Conservation (phyloP, 2,888 invertebrate species). For the Julus scandinavius region DNA sequence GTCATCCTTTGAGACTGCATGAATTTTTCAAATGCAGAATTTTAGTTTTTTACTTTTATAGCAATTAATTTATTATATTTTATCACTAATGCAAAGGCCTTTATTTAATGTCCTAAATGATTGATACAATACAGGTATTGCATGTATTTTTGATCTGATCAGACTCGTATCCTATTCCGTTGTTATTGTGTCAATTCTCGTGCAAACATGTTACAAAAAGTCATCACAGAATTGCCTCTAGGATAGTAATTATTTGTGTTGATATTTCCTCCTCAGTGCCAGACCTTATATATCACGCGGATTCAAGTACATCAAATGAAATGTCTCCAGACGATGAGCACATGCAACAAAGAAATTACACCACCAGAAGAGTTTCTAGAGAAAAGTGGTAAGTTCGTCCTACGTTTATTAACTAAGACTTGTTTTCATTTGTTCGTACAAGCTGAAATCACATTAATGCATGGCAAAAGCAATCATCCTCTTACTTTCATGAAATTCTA, state of each 20-base stretch:
- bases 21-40: no score
- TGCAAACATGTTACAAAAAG: neutral
- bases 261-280: slow-evolving; percentile 51
- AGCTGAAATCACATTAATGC: slow-evolving; percentile 39
- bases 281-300: slow-evolving; percentile 58
- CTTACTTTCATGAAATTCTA: slow-evolving; percentile 14
- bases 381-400: slow-evolving; percentile 55
- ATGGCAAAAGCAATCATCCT: neutral
- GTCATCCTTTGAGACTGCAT: no score
- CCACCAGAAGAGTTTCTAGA: slow-evolving; percentile 46
- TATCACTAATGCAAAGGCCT: no score
- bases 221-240: neutral
- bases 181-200: neutral
- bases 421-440: neutral
- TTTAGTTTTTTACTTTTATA: no score
- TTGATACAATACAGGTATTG: no score
- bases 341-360: slow-evolving; percentile 52
- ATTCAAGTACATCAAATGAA: slow-evolving; percentile 58
- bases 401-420: slow-evolving; percentile 24
- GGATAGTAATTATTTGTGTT: neutral
- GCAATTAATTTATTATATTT: no score
- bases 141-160: no score
- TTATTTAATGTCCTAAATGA: no score
- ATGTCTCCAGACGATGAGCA: slow-evolving; percentile 57
- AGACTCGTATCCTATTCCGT: neutral